phyloP scores from a whole-genome alignment of 2,888 invertebrate genomes.

The Agrilus biguttatus region DNA sequence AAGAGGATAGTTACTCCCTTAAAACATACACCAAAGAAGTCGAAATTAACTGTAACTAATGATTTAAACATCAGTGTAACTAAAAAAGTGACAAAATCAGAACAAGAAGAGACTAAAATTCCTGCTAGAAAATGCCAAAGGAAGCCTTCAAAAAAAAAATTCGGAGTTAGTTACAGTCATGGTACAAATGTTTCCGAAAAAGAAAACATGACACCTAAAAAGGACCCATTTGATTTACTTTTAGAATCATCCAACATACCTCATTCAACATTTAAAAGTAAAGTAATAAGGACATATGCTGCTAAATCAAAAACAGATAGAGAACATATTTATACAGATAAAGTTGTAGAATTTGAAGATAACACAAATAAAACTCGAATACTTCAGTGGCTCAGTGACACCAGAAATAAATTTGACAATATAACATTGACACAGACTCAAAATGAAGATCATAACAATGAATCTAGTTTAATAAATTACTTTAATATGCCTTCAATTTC shows the following conservation, averaged over 20 bases:
- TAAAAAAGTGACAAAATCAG: too few species aligned
- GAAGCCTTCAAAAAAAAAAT: too few species aligned
- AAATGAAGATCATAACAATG: constrained; percentile 3
- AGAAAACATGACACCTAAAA: background rate
- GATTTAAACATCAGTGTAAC: too few species aligned
- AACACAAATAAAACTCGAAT: constrained; percentile 10
- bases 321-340: constrained; percentile 3
- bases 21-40: too few species aligned
- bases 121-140: too few species aligned
- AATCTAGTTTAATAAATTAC: background rate
- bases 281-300: constrained; percentile 6
- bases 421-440: constrained; percentile 15
- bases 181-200: background rate
- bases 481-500: constrained; percentile 12
- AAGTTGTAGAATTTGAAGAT: constrained; percentile 13
- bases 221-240: constrained; percentile 6
- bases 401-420: constrained; percentile 16
- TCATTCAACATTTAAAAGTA: constrained; percentile 1
- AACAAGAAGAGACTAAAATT: too few species aligned
- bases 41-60: too few species aligned
- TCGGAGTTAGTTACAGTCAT: too few species aligned
- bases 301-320: constrained; percentile 8
- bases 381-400: constrained; percentile 18
- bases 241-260: background rate
- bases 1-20: too few species aligned